These are phyloP conservation scores for Actias luna DNA, from an alignment of 2,888 invertebrate species.

Conservation along the genomic window DNA sequence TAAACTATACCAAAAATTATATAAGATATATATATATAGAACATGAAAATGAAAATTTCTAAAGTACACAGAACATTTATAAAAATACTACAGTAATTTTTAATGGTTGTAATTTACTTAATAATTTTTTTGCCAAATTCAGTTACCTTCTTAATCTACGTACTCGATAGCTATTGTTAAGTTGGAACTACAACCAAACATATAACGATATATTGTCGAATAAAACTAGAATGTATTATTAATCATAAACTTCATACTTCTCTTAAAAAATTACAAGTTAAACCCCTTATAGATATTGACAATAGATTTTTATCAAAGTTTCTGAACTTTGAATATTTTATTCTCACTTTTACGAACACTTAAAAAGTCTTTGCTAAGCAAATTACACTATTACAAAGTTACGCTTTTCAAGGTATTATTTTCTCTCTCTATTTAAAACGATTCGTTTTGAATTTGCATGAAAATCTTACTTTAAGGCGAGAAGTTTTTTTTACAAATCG, in stretches of 20 bases:
- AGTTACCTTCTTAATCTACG: slow-evolving; percentile 67
- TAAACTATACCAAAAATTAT: too few relatives aligned
- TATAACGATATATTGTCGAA: slow-evolving; percentile 39
- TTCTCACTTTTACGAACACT: slow-evolving; percentile 15
- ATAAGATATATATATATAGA: too few relatives aligned
- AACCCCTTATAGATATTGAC: slow-evolving; percentile 14
- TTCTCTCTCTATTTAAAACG: slow-evolving; percentile 12
- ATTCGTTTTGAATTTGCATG: slow-evolving; percentile 5
- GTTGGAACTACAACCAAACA: slow-evolving; percentile 31
- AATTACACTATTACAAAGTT: slow-evolving; percentile 18
- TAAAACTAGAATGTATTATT: slow-evolving; percentile 22
- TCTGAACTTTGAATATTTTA: slow-evolving; percentile 16
- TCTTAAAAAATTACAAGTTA: not conserved
- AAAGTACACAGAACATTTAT: not conserved
- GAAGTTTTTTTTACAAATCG: not conserved
- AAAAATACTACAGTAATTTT: slow-evolving; percentile 49
- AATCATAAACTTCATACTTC: not conserved
- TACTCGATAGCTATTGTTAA: slow-evolving; percentile 51
- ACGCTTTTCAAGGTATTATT: slow-evolving; percentile 10
- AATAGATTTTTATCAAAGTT: slow-evolving; percentile 16
- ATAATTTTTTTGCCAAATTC: slow-evolving; percentile 72
- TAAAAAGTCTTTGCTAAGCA: slow-evolving; percentile 17
- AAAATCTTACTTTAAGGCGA: not conserved
- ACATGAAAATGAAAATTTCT: too few relatives aligned
- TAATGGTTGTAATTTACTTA: slow-evolving; percentile 59